A percentile compares a stretch with the other conserved stretches of the same genome.
phyloP scores from a whole-genome alignment of 2,113 vertebrate genomes.

The Cynopterus brachyotis region DNA sequence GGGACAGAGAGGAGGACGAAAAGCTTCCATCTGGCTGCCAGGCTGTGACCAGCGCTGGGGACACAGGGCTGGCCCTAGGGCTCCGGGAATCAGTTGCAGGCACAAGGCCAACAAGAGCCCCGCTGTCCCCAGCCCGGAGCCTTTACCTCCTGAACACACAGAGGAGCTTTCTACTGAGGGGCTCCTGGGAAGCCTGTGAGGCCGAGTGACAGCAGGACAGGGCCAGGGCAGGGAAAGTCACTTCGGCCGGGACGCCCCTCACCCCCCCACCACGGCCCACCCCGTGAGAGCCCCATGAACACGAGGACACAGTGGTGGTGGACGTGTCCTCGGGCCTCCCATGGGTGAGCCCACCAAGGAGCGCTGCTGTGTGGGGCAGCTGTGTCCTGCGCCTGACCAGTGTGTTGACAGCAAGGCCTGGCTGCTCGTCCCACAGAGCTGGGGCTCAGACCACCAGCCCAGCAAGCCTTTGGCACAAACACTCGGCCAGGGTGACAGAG shows the following conservation, averaged over 20 bases:
- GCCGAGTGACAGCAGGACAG: background rate
- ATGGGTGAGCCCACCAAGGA: too few relatives aligned
- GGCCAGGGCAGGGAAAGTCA: background rate
- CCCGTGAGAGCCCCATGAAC: background rate
- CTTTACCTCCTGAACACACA: too few relatives aligned
- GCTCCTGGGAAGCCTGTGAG: background rate
- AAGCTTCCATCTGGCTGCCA: background rate
- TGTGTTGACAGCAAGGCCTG: background rate
- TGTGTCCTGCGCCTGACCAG: rapidly evolving
- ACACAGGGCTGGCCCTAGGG: background rate
- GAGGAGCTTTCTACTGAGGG: background rate
- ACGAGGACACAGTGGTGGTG: background rate
- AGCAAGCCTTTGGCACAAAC: background rate
- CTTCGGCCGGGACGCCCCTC: background rate
- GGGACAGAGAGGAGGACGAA: background rate
- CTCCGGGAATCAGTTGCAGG: background rate
- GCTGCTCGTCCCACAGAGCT: background rate
- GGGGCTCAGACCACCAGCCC: too few relatives aligned
- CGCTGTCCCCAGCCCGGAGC: background rate
- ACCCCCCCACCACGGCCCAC: background rate
- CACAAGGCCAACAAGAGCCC: background rate
- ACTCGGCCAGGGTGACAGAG: background rate
- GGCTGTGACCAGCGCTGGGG: background rate
- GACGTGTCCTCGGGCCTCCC: too few relatives aligned
- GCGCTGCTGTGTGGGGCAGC: background rate